Evolutionary conservation across 1,140 invertebrate genomes (phyloP), one percentile per base, ranked within the genome.

Genomic region (Diprion similis): DNA sequence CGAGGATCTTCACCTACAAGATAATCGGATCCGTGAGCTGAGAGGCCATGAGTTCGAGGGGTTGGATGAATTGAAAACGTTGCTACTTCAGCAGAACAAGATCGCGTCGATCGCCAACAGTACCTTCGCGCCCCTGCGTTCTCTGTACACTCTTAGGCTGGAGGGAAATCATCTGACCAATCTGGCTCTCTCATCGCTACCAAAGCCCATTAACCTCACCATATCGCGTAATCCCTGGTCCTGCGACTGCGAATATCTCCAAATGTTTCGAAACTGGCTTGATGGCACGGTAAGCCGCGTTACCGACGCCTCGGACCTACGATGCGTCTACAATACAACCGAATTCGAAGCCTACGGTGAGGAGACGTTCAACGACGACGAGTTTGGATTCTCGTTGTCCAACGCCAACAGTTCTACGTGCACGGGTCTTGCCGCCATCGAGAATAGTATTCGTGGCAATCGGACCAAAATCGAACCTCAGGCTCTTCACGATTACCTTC

Each of bases 31-130:
- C 66, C 91, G 89, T 15, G 90, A 91, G 64, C 87, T 98, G 8
- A 91, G 94, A 78, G 96, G 96, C 17, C 94, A 93, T 85, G 96
- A 98, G 86, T 97, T 98, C 78, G 92, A 93, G 77, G 91, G 92
- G 3, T 82, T 94, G 46, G 89, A 91, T n/a, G 87, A 88, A 72
- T 81, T 95, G 17, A 87, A 88, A 69, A 91, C 92, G 76, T 85
- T 95, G 17, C 91, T 92, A 78, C 84, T 95, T 10, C 90, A 93
- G 66, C 85, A 91, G 70, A 95, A 95, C 78, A 87, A 91, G 66
- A 93, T 98, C 13, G 88, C 89, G 46, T 87, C 86, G 46, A 93
- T 98, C 46, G 91, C 92, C 19, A 95, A 96, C 80, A 89, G 90
- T 70, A 96, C 95, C 73, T 97, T 98, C 82, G 88, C 89, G 46